Evolutionary conservation across 30 jellyfish, hydroid and myxozoan genomes (phyloP).

Genomic region (Cassiopea xamachana): DNA sequence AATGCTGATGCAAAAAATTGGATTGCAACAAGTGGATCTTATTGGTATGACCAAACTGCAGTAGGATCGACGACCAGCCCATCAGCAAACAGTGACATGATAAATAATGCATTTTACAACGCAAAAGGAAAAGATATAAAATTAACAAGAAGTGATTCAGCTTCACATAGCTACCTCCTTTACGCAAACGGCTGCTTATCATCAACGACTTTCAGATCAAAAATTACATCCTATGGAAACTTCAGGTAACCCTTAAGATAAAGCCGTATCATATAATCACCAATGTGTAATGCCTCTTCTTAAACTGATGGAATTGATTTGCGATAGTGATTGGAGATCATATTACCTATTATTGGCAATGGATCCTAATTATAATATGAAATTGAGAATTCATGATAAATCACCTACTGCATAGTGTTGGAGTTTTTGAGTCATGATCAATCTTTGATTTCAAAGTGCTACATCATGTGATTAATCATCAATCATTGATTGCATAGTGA

Average conservation of each 20-base stretch:
- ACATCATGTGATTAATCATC: too few species aligned
- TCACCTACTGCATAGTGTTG: too few species aligned
- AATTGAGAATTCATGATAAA: too few species aligned
- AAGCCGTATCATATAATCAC: neutral
- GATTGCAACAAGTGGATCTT: slow-evolving; percentile 34
- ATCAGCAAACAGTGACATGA: slow-evolving; percentile 40
- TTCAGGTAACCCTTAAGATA: neutral
- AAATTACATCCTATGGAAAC: slow-evolving; percentile 30
- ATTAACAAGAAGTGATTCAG: slow-evolving; percentile 8
- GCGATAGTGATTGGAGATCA: too few species aligned
- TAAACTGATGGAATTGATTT: too few species aligned
- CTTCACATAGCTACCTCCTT: slow-evolving; percentile 4
- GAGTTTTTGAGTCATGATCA: too few species aligned
- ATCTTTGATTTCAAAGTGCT: too few species aligned
- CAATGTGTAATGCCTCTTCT: too few species aligned
- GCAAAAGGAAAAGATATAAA: slow-evolving; percentile 11
- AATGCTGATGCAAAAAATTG: slow-evolving; percentile 63
- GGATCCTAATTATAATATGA: too few species aligned
- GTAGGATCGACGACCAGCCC: slow-evolving; percentile 41
- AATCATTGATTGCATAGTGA: too few species aligned
- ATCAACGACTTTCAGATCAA: slow-evolving; percentile 9
- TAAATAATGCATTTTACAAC: slow-evolving; percentile 9
- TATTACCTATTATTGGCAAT: too few species aligned
- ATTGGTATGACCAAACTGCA: slow-evolving; percentile 43
- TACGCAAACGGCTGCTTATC: slow-evolving; percentile 14